phyloP scores from a whole-genome alignment of 1,140 invertebrate species.

The Plodia interpunctella region DNA sequence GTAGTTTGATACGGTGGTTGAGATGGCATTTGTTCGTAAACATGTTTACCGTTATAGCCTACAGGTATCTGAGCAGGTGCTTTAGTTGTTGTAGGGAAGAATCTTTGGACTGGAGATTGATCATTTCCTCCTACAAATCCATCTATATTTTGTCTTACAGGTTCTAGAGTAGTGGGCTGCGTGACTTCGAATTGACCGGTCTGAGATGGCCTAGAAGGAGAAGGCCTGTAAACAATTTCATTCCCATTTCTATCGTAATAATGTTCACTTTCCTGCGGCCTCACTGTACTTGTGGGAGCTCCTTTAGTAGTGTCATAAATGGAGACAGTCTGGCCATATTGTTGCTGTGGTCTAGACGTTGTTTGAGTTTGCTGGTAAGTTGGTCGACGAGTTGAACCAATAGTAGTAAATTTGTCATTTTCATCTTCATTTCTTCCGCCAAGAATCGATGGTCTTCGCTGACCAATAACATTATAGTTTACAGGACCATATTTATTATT shows the following conservation, averaged over 20 bases:
- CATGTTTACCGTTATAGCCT: neutral
- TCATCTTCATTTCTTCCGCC: neutral
- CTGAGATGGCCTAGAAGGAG: neutral
- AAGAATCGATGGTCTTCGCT: neutral
- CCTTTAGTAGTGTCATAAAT: neutral
- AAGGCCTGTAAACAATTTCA: neutral
- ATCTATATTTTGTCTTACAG: neutral
- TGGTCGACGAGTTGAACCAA: neutral
- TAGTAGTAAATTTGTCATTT: conserved; percentile 1
- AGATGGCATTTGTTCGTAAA: neutral
- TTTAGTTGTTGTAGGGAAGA: neutral
- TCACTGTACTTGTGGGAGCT: neutral
- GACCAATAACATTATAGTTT: neutral
- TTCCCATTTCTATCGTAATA: neutral
- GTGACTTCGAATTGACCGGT: neutral
- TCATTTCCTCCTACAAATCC: neutral
- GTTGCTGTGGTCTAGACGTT: conserved; percentile 7
- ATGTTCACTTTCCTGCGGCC: neutral
- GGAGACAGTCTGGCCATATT: neutral
- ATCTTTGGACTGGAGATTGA: neutral
- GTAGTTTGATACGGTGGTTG: conserved; percentile 11
- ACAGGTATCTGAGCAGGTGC: neutral
- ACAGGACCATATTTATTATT: neutral
- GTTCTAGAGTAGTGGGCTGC: neutral
- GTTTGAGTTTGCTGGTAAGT: neutral